A percentile compares a stretch with the other conserved stretches of the same genome.
phyloP scores from a whole-genome alignment of 2,797 vertebrate genomes.

The Schizopygopsis pylzovi region DNA sequence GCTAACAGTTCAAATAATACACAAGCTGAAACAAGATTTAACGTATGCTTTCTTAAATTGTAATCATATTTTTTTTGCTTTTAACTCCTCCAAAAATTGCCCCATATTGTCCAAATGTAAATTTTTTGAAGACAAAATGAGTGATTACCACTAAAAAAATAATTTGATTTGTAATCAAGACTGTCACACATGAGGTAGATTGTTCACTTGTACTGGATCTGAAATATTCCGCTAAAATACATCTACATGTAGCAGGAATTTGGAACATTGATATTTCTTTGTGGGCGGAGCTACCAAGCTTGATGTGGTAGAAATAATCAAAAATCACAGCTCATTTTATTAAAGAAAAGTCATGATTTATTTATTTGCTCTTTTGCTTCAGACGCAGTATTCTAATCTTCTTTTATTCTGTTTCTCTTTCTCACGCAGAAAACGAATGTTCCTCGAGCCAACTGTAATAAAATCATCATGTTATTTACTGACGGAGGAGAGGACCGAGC shows the following conservation, averaged over 20 bases:
- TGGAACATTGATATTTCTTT: not conserved
- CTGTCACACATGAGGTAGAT: too few species aligned
- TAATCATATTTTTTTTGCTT: too few species aligned
- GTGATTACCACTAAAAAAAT: too few species aligned
- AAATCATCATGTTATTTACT: slow-evolving; percentile 99
- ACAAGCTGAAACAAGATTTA: too few species aligned
- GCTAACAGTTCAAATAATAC: too few species aligned
- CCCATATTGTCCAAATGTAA: too few species aligned
- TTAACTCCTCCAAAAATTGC: too few species aligned
- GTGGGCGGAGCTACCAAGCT: not conserved
- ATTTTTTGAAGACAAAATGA: too few species aligned
- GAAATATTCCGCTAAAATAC: not conserved
- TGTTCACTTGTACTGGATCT: not conserved
- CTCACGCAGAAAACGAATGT: slow-evolving; percentile 85
- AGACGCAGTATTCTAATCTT: not conserved
- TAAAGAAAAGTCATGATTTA: not conserved
- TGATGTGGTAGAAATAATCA: not conserved
- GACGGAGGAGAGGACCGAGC: slow-evolving; percentile 96
- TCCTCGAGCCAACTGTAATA: slow-evolving; percentile 97
- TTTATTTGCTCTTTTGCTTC: too few species aligned
- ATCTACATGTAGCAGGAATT: not conserved
- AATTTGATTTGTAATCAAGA: too few species aligned
- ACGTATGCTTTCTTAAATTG: too few species aligned
- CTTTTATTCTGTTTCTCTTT: not conserved
- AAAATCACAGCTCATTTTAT: not conserved